Percentiles rank a stretch among this genome's conserved stretches.
Evolutionary conservation across 2,888 invertebrate species (phyloP).

Genomic region (Synergus itoensis): DNA sequence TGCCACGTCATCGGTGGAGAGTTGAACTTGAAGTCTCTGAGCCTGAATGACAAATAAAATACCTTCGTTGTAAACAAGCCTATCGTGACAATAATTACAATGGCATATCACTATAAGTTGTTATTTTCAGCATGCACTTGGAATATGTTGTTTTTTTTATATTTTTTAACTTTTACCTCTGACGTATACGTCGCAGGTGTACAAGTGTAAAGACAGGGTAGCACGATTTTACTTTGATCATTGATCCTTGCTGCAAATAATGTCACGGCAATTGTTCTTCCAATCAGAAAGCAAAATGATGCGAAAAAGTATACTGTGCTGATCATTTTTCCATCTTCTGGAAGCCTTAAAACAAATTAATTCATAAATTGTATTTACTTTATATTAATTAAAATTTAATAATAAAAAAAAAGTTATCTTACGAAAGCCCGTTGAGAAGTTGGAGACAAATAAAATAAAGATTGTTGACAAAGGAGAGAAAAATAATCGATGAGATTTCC

Average conservation of each 20-base stretch:
- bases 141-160: background rate
- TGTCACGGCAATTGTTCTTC: constrained; percentile 78
- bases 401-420: constrained; percentile 64
- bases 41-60: constrained; percentile 64
- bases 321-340: constrained; percentile 66
- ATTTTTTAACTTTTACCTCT: constrained; percentile 72
- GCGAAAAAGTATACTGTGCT: constrained; percentile 78
- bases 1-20: constrained; percentile 76
- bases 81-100: constrained; percentile 28
- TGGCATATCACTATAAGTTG: background rate
- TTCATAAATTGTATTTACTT: background rate
- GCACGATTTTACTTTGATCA: constrained; percentile 76
- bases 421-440: constrained; percentile 84
- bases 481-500: constrained; percentile 81
- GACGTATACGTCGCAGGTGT: constrained; percentile 76
- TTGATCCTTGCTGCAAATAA: constrained; percentile 79
- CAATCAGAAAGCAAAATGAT: constrained; percentile 79
- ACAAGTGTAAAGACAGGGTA: constrained; percentile 77
- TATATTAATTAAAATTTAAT: background rate
- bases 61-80: constrained; percentile 16
- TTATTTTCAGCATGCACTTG: constrained; percentile 28
- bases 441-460: constrained; percentile 87
- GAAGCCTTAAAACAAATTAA: constrained; percentile 27
- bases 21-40: constrained; percentile 73
- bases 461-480: constrained; percentile 85